Percentiles rank a stretch among this genome's conserved stretches.
phyloP scores from a whole-genome alignment of 2,888 invertebrate species.

The Oligia strigilis region DNA sequence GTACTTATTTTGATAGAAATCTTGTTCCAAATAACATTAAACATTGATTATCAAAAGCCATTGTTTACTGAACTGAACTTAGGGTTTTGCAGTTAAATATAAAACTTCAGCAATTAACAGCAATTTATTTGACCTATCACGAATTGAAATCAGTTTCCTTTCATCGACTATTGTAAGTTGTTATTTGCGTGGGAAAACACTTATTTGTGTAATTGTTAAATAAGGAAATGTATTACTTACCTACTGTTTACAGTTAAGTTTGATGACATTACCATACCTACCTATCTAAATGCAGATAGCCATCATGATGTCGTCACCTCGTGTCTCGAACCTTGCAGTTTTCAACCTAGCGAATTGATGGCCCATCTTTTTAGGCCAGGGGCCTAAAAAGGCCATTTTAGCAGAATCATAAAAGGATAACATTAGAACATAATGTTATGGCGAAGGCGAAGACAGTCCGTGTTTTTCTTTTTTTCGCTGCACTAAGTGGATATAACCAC shows the following conservation, averaged over 20 bases:
- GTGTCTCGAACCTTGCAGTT: too few relatives aligned
- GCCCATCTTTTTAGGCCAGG: neutral
- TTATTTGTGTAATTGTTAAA: conserved; percentile 25
- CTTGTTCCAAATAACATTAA: conserved; percentile 4
- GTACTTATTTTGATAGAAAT: conserved; percentile 5
- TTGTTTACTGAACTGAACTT: conserved; percentile 3
- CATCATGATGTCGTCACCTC: neutral
- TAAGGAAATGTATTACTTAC: conserved; percentile 8
- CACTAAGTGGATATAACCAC: too few relatives aligned
- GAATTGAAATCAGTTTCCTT: conserved; percentile 31
- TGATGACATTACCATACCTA: too few relatives aligned
- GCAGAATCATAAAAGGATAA: too few relatives aligned
- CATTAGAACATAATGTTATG: too few relatives aligned
- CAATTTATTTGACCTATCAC: conserved; percentile 47
- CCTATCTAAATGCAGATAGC: neutral
- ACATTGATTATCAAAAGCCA: neutral
- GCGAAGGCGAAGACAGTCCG: too few relatives aligned
- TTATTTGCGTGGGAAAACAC: conserved; percentile 37
- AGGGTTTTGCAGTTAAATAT: conserved; percentile 12
- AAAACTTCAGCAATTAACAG: conserved; percentile 38
- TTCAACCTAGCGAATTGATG: neutral
- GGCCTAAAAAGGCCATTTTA: too few relatives aligned
- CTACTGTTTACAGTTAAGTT: too few relatives aligned
- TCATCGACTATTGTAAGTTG: conserved; percentile 34
- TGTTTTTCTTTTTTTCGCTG: too few relatives aligned